Evolutionary conservation across 2,797 vertebrate genomes (phyloP).

Genomic region (Leuciscus waleckii): DNA sequence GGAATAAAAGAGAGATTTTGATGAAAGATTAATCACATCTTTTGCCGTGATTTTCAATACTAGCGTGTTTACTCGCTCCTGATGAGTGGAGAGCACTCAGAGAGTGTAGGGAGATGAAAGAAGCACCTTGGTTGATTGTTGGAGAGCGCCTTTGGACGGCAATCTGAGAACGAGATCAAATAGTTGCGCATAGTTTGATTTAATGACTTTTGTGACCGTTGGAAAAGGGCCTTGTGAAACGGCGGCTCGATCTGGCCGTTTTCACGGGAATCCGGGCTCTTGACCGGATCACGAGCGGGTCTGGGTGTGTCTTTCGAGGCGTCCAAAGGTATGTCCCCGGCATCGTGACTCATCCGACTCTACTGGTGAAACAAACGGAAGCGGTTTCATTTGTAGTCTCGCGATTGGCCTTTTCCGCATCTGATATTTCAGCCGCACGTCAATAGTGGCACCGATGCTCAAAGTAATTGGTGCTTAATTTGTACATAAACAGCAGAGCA

Average conservation of each 20-base stretch:
- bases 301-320: neutral
- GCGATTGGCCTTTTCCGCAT: slow-evolving; percentile 46
- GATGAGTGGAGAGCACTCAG: slow-evolving; percentile 41
- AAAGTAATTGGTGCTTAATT: slow-evolving; percentile 81
- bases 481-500: slow-evolving; percentile 93
- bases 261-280: neutral
- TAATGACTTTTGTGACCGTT: slow-evolving; percentile 25
- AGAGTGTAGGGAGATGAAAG: slow-evolving; percentile 44
- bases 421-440: slow-evolving; percentile 55
- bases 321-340: neutral
- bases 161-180: slow-evolving; percentile 54
- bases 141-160: slow-evolving; percentile 43
- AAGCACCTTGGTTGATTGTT: slow-evolving; percentile 50
- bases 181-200: slow-evolving; percentile 29
- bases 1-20: slow-evolving; percentile 57
- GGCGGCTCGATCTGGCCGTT: neutral
- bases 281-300: neutral
- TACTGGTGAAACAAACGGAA: slow-evolving; percentile 3
- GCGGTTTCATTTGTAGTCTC: slow-evolving; percentile 43
- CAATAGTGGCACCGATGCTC: slow-evolving; percentile 59
- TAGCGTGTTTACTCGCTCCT: slow-evolving; percentile 42
- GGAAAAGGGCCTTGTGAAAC: neutral
- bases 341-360: neutral
- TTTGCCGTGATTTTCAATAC: slow-evolving; percentile 45
- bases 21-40: slow-evolving; percentile 62